phyloP scores from a whole-genome alignment of 2,113 vertebrate genomes.

The Oncorhynchus gorbuscha region DNA sequence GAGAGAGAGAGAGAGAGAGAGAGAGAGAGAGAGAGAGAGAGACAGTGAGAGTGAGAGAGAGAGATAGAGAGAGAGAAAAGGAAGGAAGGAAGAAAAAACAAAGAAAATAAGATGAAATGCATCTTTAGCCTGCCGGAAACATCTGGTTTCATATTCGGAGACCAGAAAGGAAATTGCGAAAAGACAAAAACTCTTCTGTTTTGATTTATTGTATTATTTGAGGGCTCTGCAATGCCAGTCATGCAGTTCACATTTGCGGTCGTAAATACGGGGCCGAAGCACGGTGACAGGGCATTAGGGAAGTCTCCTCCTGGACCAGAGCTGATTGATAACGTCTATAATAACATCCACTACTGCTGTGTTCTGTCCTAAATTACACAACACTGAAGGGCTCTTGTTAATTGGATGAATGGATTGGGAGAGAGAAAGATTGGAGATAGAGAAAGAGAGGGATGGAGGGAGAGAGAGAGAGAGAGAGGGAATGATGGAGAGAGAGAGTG shows the following conservation, averaged over 20 bases:
- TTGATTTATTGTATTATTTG: slow-evolving; percentile 95
- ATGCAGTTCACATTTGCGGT: slow-evolving; percentile 82
- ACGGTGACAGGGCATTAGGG: slow-evolving; percentile 79
- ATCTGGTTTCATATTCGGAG: slow-evolving; percentile 96
- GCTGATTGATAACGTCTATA: slow-evolving; percentile 85
- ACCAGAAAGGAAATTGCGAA: slow-evolving; percentile 93
- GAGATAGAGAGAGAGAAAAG: slow-evolving; percentile 81
- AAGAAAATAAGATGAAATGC: slow-evolving; percentile 90
- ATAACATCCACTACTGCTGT: slow-evolving; percentile 82
- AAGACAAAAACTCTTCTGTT: slow-evolving; percentile 93
- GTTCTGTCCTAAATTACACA: slow-evolving; percentile 84
- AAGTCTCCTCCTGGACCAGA: slow-evolving; percentile 79
- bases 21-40: too few species aligned
- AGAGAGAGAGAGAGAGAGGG: background rate
- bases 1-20: slow-evolving; percentile 80
- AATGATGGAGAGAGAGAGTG: background rate
- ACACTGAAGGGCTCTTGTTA: slow-evolving; percentile 66
- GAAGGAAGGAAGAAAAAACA: slow-evolving; percentile 56
- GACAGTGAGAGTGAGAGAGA: background rate
- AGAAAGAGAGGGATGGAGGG: background rate
- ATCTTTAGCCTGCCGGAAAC: slow-evolving; percentile 91
- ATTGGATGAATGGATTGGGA: slow-evolving; percentile 46
- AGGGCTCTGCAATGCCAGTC: slow-evolving; percentile 83
- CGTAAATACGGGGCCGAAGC: slow-evolving; percentile 83
- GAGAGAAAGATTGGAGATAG: background rate